These are phyloP conservation scores for Pentamera pediparva DNA, from an alignment of 53 echinoderm and acorn worm species.

Conservation along the genomic window DNA sequence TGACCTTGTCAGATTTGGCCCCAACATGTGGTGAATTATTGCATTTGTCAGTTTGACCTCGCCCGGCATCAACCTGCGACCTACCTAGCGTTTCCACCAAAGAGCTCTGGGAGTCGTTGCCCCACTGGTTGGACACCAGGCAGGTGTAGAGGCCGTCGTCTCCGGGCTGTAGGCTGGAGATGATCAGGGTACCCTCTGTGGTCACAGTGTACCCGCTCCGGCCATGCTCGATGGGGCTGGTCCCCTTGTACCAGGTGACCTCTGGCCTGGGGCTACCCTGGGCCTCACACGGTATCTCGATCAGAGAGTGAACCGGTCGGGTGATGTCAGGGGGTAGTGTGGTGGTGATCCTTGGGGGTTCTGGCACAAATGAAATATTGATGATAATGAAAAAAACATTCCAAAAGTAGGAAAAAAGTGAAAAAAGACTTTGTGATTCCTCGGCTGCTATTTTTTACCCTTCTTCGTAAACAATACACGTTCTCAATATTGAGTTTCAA, in stretches of 20 bases:
- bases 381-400: too few relatives aligned
- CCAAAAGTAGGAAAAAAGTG: background rate
- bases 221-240: conserved; percentile 43
- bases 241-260: conserved; percentile 81
- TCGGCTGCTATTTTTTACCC: too few relatives aligned
- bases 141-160: conserved; percentile 83
- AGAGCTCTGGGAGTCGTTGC: conserved; percentile 52
- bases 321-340: conserved; percentile 45
- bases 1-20: too few relatives aligned
- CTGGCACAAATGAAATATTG: conserved; percentile 35
- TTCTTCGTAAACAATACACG: too few relatives aligned
- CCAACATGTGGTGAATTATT: too few relatives aligned
- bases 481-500: too few relatives aligned
- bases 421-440: background rate
- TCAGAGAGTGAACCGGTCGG: conserved; percentile 50
- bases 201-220: conserved; percentile 77
- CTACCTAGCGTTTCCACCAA: conserved; percentile 77
- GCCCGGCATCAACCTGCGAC: too few relatives aligned
- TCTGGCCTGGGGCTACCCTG: conserved; percentile 66
- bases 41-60: too few relatives aligned
- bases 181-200: conserved; percentile 64
- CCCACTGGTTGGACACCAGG: conserved; percentile 62
- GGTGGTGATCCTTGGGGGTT: conserved; percentile 61
- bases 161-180: conserved; percentile 71
- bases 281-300: conserved; percentile 64